Conservation (phyloP, 1,140 invertebrate genomes). For the Ephestia elutella region DNA sequence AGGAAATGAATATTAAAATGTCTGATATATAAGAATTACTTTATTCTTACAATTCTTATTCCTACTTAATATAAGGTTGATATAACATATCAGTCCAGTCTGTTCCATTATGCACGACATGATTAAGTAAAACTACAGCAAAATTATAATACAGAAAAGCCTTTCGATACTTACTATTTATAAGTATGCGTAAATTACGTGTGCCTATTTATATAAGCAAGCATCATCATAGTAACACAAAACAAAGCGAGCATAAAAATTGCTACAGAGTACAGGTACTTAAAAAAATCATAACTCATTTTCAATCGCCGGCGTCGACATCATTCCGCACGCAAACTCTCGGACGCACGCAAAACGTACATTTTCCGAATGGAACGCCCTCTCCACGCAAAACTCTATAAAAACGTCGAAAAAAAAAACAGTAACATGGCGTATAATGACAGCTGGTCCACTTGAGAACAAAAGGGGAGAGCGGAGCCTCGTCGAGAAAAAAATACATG, state of each 20-base stretch:
- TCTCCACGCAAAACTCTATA: constrained; percentile 72
- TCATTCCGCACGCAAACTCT: constrained; percentile 65
- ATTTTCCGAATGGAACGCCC: constrained; percentile 71
- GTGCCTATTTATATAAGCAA: too few species aligned
- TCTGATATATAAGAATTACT: too few species aligned
- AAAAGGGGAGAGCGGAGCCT: constrained; percentile 70
- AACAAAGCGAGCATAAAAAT: constrained; percentile 44
- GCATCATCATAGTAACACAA: constrained; percentile 5
- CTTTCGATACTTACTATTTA: too few species aligned
- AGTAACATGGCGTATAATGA: constrained; percentile 76
- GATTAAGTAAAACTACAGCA: too few species aligned
- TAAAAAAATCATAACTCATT: constrained; percentile 61
- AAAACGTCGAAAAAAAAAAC: constrained; percentile 75
- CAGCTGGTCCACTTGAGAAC: constrained; percentile 75
- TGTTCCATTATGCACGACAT: too few species aligned
- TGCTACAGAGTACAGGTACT: constrained; percentile 33
- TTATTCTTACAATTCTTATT: too few species aligned
- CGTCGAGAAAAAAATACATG: constrained; percentile 71
- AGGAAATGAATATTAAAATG: too few species aligned
- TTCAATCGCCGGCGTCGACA: constrained; percentile 53
- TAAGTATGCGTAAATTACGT: too few species aligned
- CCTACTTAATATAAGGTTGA: too few species aligned
- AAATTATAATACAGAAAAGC: too few species aligned
- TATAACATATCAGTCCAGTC: too few species aligned
- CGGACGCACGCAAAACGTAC: constrained; percentile 71